phyloP scores from a whole-genome alignment of 2,888 invertebrate genomes.

The Cantharis rufa region DNA sequence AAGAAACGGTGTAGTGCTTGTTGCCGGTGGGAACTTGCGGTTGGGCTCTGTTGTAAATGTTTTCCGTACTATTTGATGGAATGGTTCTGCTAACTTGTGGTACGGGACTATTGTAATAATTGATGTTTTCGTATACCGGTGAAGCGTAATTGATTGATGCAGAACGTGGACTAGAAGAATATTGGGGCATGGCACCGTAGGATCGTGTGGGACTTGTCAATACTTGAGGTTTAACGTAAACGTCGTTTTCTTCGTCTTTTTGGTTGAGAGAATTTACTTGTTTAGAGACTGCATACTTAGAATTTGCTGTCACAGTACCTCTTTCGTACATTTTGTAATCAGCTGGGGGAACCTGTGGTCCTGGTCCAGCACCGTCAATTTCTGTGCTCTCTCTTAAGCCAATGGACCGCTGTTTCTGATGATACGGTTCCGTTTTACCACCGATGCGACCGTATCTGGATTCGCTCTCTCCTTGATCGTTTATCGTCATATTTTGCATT shows the following conservation, averaged over 20 bases:
- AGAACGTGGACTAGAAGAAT: constrained; percentile 57
- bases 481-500: constrained; percentile 48
- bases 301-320: constrained; percentile 75
- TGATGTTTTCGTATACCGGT: constrained; percentile 82
- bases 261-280: constrained; percentile 67
- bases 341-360: constrained; percentile 38
- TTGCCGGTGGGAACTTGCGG: constrained; percentile 75
- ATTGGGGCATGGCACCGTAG: constrained; percentile 65
- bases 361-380: constrained; percentile 53
- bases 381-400: constrained; percentile 71
- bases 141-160: constrained; percentile 42
- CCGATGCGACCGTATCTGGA: constrained; percentile 53
- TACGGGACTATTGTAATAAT: constrained; percentile 69
- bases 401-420: constrained; percentile 61
- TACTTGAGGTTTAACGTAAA: constrained; percentile 53
- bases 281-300: constrained; percentile 78
- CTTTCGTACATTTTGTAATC: constrained; percentile 69
- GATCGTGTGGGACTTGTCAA: constrained; percentile 60
- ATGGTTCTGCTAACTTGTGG: constrained; percentile 53
- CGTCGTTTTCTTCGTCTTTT: constrained; percentile 52
- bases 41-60: constrained; percentile 74
- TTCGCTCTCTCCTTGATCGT: constrained; percentile 43
- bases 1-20: constrained; percentile 41
- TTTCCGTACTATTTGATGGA: constrained; percentile 53
- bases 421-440: constrained; percentile 48